These are phyloP conservation scores for Xylocopa sonorina DNA, from an alignment of 1,140 invertebrate genomes.

Conservation along the genomic window DNA sequence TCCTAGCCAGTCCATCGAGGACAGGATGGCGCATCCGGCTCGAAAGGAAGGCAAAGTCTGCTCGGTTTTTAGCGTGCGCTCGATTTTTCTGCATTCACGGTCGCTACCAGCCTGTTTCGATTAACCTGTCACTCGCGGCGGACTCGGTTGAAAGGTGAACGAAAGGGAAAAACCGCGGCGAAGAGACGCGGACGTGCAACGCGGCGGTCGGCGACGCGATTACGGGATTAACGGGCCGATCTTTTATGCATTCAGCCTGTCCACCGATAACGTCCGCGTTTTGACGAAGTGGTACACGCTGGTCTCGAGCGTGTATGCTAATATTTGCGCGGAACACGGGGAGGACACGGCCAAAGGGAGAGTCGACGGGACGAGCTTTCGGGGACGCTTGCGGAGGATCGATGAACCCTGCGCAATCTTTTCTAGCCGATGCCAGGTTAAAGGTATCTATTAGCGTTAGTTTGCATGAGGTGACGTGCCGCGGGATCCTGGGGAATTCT, in stretches of 20 bases:
- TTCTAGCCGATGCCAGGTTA: background rate
- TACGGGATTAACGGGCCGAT: conserved; percentile 26
- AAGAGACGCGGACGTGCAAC: background rate
- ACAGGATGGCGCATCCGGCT: background rate
- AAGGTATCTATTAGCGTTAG: background rate
- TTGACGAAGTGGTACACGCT: background rate
- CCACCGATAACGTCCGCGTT: conserved; percentile 23
- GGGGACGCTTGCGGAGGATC: background rate
- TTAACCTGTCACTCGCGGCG: conserved; percentile 14
- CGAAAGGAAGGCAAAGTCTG: no score
- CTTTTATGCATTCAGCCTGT: conserved; percentile 32
- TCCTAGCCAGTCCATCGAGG: background rate
- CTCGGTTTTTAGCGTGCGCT: background rate
- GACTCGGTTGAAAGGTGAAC: background rate
- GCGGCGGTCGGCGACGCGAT: background rate
- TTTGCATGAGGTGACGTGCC: background rate
- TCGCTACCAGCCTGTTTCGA: background rate
- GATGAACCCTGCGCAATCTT: conserved; percentile 6
- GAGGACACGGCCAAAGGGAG: no score
- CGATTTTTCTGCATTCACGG: background rate
- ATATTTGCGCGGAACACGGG: conserved; percentile 9
- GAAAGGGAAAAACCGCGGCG: background rate
- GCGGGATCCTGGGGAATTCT: no score
- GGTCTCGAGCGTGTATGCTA: background rate
- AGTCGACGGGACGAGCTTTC: background rate